phyloP scores from a whole-genome alignment of 2,797 vertebrate species.

The Coendou prehensilis region DNA sequence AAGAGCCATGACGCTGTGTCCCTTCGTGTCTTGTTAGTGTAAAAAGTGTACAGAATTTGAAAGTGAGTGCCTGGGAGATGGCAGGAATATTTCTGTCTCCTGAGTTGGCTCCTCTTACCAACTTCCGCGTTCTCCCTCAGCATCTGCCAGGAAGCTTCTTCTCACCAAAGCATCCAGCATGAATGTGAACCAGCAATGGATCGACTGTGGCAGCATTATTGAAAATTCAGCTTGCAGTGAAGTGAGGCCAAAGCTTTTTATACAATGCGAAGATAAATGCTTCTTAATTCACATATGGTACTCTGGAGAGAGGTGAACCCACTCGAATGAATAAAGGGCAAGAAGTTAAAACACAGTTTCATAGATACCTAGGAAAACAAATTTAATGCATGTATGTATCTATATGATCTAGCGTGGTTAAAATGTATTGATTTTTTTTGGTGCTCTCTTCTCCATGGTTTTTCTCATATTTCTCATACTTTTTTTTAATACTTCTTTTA shows the following conservation, averaged over 20 bases:
- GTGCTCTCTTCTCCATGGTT: neutral
- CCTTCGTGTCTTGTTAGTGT: conserved; percentile 41
- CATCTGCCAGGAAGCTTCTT: neutral
- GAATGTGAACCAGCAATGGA: neutral
- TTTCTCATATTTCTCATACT: conserved; percentile 43
- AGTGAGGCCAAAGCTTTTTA: conserved; percentile 43
- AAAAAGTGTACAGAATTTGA: neutral
- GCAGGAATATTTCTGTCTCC: neutral
- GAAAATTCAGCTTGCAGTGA: conserved; percentile 25
- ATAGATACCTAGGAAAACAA: neutral
- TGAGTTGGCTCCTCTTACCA: neutral
- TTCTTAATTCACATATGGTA: neutral
- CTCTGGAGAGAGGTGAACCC: neutral
- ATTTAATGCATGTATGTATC: neutral
- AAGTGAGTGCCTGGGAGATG: neutral
- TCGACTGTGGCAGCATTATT: neutral
- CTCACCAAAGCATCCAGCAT: neutral
- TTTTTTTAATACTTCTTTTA: conserved; percentile 30
- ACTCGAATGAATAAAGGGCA: conserved; percentile 13
- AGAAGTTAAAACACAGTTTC: conserved; percentile 10
- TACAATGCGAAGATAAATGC: neutral
- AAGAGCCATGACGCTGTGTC: conserved; percentile 1
- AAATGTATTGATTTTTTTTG: neutral
- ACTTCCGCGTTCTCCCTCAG: neutral
- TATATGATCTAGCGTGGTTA: neutral